These are phyloP conservation scores for Lagria hirta DNA, from an alignment of 2,888 invertebrate genomes.

Conservation along the genomic window DNA sequence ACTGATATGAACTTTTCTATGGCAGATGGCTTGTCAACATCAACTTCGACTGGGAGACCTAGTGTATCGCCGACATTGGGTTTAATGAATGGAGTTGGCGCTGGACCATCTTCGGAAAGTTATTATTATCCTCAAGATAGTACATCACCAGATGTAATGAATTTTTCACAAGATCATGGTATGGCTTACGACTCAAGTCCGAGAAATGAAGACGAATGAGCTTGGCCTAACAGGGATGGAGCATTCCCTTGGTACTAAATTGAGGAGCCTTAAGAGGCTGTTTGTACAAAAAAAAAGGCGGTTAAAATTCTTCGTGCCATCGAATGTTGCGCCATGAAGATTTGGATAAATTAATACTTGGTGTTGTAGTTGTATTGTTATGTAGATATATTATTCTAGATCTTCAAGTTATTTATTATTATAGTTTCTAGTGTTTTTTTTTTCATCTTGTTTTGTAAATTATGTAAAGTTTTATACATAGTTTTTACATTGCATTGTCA, in stretches of 20 bases:
- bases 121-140: constrained; percentile 70
- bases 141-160: constrained; percentile 67
- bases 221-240: constrained; percentile 59
- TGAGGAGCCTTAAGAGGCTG: constrained; percentile 19
- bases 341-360: constrained; percentile 43
- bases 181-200: constrained; percentile 66
- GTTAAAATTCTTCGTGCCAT: constrained; percentile 49
- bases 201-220: constrained; percentile 79
- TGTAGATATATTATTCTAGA: constrained; percentile 52
- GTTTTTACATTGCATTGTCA: constrained; percentile 43
- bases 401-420: constrained; percentile 52
- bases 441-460: constrained; percentile 49
- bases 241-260: constrained; percentile 52
- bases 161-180: constrained; percentile 70
- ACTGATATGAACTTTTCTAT: constrained; percentile 64
- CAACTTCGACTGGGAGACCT: constrained; percentile 60
- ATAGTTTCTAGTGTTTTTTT: constrained; percentile 41
- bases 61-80: constrained; percentile 65
- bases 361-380: constrained; percentile 56
- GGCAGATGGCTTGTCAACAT: constrained; percentile 52
- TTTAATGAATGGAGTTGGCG: constrained; percentile 62
- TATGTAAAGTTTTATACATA: constrained; percentile 47
- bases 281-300: constrained; percentile 9
- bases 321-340: constrained; percentile 46
- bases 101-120: constrained; percentile 55